Conservation (phyloP, 2,113 vertebrate species). For the Macrotus californicus region DNA sequence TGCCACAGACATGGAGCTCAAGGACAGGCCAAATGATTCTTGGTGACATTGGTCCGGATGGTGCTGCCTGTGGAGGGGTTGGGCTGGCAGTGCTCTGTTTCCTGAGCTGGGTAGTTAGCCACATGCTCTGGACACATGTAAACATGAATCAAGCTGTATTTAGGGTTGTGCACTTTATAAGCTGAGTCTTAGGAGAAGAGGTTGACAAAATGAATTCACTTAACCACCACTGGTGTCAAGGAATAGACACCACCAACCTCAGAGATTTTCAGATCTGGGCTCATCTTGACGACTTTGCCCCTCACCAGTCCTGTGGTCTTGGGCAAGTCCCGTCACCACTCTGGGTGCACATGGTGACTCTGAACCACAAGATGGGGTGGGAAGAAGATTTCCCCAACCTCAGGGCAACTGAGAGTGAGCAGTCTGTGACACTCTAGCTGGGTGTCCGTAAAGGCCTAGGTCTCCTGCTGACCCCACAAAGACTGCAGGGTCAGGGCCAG, state of each 20-base stretch:
- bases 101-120: neutral
- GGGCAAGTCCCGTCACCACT: neutral
- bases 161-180: neutral
- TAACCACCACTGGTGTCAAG: neutral
- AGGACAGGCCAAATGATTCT: neutral
- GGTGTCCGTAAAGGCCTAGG: neutral
- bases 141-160: neutral
- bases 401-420: neutral
- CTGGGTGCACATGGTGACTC: too few relatives aligned
- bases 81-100: neutral
- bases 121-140: neutral
- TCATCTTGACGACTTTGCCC: neutral
- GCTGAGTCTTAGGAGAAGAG: neutral
- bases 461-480: neutral
- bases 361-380: neutral
- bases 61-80: neutral
- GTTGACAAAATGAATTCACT: neutral
- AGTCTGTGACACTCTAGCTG: neutral
- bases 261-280: neutral
- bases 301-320: neutral
- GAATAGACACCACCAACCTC: neutral
- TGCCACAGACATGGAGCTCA: neutral
- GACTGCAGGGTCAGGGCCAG: neutral
- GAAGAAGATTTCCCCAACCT: neutral
- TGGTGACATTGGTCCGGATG: neutral